Conservation (phyloP, 2,888 invertebrate species). For the Minunthozetes semirufus region DNA sequence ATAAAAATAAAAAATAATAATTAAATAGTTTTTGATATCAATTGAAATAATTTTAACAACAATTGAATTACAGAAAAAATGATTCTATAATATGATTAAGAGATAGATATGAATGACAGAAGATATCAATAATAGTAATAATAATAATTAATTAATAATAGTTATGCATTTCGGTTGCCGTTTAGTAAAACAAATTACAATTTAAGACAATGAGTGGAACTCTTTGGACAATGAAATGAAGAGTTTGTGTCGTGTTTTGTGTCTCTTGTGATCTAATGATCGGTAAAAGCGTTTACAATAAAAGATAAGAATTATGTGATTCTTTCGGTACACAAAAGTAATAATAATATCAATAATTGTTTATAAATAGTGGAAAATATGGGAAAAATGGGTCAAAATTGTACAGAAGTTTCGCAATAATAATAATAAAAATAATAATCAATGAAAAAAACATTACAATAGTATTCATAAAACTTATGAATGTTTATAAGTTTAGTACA, state of each 20-base stretch:
- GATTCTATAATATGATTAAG: neutral
- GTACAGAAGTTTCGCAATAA: neutral
- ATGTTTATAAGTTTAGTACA: neutral
- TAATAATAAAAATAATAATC: neutral
- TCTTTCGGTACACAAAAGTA: neutral
- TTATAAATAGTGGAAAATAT: conserved; percentile 3
- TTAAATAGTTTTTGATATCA: neutral
- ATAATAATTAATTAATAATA: neutral
- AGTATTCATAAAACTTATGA: neutral
- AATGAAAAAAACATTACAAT: conserved; percentile 7
- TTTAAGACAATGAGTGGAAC: neutral
- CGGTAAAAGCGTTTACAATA: neutral
- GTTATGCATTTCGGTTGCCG: neutral
- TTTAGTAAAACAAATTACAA: neutral
- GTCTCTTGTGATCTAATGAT: neutral
- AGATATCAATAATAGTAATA: neutral
- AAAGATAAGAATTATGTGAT: neutral
- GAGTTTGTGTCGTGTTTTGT: neutral
- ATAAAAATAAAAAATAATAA: neutral
- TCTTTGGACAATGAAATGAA: neutral
- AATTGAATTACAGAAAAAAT: conserved; percentile 1
- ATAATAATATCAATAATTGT: no score
- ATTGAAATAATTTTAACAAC: neutral
- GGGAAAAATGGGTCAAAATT: conserved; percentile 1
- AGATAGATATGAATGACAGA: neutral